phyloP scores from a whole-genome alignment of 1,140 invertebrate species.

The Bradysia coprophila region DNA sequence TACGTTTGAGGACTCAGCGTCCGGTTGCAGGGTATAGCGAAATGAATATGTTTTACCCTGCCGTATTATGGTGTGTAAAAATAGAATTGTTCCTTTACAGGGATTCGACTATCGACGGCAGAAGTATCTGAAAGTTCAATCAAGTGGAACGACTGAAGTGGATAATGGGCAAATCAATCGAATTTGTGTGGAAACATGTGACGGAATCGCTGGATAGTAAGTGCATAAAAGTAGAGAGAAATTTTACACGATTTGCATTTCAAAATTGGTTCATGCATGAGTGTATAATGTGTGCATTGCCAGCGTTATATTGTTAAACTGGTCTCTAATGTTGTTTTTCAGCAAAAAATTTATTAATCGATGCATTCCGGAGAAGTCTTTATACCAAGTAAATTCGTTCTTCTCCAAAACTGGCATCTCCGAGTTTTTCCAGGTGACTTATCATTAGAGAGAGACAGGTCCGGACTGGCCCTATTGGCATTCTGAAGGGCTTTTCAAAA shows the following conservation, averaged over 20 bases:
- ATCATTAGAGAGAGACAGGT: too few species aligned
- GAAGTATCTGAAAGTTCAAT: conserved; percentile 22
- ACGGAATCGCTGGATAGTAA: conserved; percentile 8
- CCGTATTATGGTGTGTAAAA: too few species aligned
- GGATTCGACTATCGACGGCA: conserved; percentile 1
- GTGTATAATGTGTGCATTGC: too few species aligned
- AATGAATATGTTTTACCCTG: background rate
- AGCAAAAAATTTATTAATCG: conserved; percentile 31
- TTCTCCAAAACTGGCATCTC: conserved; percentile 29
- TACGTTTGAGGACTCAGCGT: conserved; percentile 7
- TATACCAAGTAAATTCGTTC: conserved; percentile 17
- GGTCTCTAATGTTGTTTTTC: conserved; percentile 9
- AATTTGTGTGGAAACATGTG: conserved; percentile 29
- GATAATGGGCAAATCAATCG: conserved; percentile 16
- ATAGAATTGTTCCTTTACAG: conserved; percentile 6
- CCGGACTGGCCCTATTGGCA: too few species aligned
- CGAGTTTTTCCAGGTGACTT: conserved; percentile 30
- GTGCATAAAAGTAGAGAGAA: background rate
- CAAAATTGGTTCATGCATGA: too few species aligned
- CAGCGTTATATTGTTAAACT: background rate
- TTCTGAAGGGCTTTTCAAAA: background rate
- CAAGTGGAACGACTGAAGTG: conserved; percentile 4
- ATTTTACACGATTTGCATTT: too few species aligned
- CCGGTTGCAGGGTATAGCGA: background rate
- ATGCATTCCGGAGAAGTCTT: conserved; percentile 28